A percentile compares a stretch with the other conserved stretches of the same genome.
Conservation (phyloP, 1,140 invertebrate genomes). For the Atta cephalotes region DNA sequence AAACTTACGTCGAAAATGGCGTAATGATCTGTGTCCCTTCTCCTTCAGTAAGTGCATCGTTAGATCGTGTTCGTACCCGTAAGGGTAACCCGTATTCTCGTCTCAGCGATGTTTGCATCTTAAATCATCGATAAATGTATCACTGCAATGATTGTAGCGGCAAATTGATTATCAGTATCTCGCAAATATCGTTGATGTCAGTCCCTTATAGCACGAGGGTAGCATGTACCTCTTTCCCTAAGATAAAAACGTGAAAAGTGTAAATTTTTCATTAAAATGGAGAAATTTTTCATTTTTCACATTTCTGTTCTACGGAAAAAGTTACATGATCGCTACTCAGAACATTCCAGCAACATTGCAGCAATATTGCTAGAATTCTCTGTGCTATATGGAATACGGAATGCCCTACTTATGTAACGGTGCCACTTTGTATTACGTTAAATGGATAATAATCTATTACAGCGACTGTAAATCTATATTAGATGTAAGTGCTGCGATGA, state of each 20-base stretch:
- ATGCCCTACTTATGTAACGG: constrained; percentile 29
- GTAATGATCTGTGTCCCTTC: constrained; percentile 26
- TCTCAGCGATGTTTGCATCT: constrained; percentile 4
- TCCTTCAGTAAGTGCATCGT: constrained; percentile 30
- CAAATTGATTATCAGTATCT: neutral
- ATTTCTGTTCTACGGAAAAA: too few species aligned
- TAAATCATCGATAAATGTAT: neutral
- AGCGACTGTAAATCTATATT: constrained; percentile 35
- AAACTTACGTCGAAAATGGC: constrained; percentile 9
- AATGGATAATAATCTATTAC: constrained; percentile 45
- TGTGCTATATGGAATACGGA: neutral
- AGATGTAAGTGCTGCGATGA: constrained; percentile 33
- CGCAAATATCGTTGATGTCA: too few species aligned
- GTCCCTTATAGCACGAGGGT: too few species aligned
- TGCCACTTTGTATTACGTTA: constrained; percentile 50
- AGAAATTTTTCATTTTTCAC: too few species aligned
- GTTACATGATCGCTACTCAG: too few species aligned
- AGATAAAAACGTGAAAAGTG: too few species aligned
- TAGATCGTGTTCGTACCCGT: neutral
- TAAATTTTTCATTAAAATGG: too few species aligned
- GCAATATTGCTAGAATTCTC: too few species aligned
- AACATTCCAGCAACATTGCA: too few species aligned
- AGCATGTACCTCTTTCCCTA: too few species aligned
- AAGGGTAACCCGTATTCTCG: neutral
- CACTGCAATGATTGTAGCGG: neutral